Evolutionary conservation across 2,888 invertebrate species (phyloP).

Genomic region (Ormyrus thymus): DNA sequence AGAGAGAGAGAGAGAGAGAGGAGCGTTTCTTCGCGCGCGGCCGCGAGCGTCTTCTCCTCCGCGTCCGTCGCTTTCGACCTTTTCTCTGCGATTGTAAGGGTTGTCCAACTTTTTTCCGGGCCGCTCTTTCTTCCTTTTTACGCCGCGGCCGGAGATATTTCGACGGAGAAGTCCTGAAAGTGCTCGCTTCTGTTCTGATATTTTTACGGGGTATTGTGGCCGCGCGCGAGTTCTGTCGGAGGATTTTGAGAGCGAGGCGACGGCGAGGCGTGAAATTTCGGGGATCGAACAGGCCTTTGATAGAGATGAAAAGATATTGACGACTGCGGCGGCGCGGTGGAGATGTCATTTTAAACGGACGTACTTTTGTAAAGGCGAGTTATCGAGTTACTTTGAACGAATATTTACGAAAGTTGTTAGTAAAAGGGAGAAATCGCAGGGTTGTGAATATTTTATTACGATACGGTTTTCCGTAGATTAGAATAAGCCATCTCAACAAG

Average conservation of each 20-base stretch:
- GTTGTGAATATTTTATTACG: too few species aligned
- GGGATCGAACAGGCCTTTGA: too few species aligned
- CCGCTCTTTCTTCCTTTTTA: slow-evolving; percentile 21
- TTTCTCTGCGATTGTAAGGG: slow-evolving; percentile 45
- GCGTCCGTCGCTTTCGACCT: slow-evolving; percentile 31
- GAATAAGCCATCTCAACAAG: too few species aligned
- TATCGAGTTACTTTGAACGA: too few species aligned
- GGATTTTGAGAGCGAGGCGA: background rate
- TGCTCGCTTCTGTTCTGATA: slow-evolving; percentile 23
- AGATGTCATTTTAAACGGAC: too few species aligned
- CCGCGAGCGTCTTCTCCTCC: background rate
- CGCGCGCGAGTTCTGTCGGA: background rate
- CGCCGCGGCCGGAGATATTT: slow-evolving; percentile 11
- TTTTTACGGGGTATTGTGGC: slow-evolving; percentile 44
- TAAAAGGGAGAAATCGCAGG: too few species aligned
- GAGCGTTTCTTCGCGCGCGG: slow-evolving; percentile 32
- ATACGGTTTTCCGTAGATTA: too few species aligned
- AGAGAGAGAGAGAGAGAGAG: background rate
- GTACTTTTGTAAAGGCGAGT: too few species aligned
- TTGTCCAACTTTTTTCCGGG: slow-evolving; percentile 35
- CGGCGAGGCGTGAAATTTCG: too few species aligned
- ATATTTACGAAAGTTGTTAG: too few species aligned
- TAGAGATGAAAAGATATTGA: too few species aligned
- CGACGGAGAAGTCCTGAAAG: slow-evolving; percentile 26
- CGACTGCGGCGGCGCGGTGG: too few species aligned